Evolutionary conservation across 2,113 vertebrate genomes (phyloP).

Genomic region (Zingel zingel): DNA sequence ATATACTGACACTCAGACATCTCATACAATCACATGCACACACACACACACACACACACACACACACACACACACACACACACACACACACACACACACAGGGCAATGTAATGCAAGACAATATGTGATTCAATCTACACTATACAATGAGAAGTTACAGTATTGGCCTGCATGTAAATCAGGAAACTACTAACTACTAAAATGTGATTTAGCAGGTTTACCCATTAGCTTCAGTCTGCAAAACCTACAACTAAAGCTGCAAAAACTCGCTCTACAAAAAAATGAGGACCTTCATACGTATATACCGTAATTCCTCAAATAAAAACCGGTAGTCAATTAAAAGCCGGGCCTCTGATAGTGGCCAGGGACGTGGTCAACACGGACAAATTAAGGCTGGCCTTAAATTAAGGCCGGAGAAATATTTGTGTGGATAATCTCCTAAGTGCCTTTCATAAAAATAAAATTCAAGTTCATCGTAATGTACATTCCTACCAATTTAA

Average conservation of each 20-base stretch:
- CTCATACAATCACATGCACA: background rate
- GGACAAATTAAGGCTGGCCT: too few relatives aligned
- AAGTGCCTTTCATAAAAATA: too few relatives aligned
- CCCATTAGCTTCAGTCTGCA: conserved; percentile 15
- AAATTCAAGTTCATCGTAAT: too few relatives aligned
- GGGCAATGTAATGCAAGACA: conserved; percentile 10
- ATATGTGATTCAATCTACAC: background rate
- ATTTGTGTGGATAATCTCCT: too few relatives aligned
- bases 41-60: conserved; percentile 8
- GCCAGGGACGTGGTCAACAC: too few relatives aligned
- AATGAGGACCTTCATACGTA: background rate
- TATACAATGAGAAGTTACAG: background rate
- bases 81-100: background rate
- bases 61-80: background rate
- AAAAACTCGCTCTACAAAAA: background rate
- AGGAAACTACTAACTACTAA: background rate
- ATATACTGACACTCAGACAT: background rate
- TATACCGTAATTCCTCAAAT: background rate
- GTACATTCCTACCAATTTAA: too few relatives aligned
- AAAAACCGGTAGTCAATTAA: too few relatives aligned
- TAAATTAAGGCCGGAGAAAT: too few relatives aligned
- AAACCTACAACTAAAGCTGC: background rate
- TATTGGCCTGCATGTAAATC: conserved; percentile 13
- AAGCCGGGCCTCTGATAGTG: too few relatives aligned
- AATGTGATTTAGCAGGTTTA: background rate